These are phyloP conservation scores for Ciconia stormi DNA, from an alignment of 2,113 vertebrate species.

Conservation along the genomic window DNA sequence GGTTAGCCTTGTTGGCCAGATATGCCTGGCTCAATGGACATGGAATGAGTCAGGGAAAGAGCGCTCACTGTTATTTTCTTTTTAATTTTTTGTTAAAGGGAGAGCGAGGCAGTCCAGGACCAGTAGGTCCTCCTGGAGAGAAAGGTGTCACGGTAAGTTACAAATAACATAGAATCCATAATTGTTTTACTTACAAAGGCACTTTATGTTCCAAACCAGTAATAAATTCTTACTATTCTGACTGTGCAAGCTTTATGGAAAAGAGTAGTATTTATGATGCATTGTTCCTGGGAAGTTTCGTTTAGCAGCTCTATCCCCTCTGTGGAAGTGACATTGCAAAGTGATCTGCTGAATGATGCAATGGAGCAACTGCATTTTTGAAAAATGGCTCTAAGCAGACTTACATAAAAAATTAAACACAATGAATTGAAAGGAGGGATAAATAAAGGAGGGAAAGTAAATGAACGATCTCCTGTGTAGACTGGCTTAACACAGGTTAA, in stretches of 20 bases:
- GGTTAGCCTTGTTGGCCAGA: background rate
- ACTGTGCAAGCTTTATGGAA: background rate
- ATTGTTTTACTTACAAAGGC: background rate
- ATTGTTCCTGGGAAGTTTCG: background rate
- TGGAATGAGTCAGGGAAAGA: background rate
- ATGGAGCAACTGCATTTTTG: background rate
- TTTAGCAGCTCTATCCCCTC: background rate
- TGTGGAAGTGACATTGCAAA: background rate
- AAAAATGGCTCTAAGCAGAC: background rate
- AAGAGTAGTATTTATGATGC: background rate
- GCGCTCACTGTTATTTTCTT: background rate
- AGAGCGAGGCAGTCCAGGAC: constrained; percentile 89
- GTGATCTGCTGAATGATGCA: background rate
- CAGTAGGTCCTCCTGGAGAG: constrained; percentile 88
- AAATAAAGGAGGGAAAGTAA: background rate
- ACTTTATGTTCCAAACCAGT: background rate
- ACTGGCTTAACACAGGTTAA: background rate
- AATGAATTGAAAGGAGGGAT: background rate
- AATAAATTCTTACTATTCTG: background rate
- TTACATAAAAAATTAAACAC: background rate
- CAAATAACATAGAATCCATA: background rate
- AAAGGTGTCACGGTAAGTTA: constrained; percentile 88
- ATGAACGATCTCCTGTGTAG: background rate
- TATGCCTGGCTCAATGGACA: background rate
- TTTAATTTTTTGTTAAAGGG: constrained; percentile 78